Conservation (phyloP, 1,140 invertebrate species). For the Helicorthomorpha holstii region DNA sequence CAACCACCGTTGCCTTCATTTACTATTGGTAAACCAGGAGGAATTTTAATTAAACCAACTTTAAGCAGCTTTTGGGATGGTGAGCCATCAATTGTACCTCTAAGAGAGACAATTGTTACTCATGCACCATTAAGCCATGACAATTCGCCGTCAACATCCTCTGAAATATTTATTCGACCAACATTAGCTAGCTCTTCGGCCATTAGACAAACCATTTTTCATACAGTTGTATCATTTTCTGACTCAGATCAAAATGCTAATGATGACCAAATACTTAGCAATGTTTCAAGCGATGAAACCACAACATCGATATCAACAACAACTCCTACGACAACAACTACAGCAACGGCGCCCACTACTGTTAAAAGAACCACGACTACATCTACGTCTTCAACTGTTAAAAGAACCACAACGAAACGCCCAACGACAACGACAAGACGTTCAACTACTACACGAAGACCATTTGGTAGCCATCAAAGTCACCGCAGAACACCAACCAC, state of each 20-base stretch:
- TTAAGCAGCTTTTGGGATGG: no score
- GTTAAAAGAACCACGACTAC: neutral
- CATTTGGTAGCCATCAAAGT: neutral
- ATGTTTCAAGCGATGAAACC: neutral
- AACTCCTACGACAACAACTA: neutral
- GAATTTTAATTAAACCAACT: no score
- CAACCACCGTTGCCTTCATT: no score
- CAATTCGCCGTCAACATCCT: no score
- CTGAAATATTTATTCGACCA: neutral
- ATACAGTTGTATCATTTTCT: neutral
- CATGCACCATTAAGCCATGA: no score
- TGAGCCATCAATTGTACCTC: no score
- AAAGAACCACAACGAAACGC: neutral
- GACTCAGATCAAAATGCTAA: neutral
- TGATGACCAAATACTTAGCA: neutral
- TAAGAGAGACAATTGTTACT: no score
- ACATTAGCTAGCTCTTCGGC: neutral
- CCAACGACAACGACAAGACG: neutral
- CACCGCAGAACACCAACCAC: no score
- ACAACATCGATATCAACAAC: neutral
- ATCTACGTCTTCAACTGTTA: neutral
- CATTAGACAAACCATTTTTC: neutral
- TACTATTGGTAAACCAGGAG: no score
- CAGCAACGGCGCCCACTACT: neutral
- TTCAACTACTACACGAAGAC: neutral